phyloP scores from a whole-genome alignment of 2,113 vertebrate genomes.

The Pteruthius melanotis region DNA sequence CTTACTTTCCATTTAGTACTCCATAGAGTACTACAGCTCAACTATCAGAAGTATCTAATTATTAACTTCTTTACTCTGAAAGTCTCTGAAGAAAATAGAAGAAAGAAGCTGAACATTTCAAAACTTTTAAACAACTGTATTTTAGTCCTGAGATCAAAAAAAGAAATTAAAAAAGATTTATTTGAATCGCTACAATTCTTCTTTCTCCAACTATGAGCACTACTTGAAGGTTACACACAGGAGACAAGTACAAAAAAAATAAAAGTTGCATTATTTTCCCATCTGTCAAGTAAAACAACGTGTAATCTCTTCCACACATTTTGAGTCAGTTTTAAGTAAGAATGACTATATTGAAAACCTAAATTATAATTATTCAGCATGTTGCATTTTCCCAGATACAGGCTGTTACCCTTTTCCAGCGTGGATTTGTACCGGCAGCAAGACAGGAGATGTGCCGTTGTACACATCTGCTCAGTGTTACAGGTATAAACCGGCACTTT shows the following conservation, averaged over 20 bases:
- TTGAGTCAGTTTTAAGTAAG: background rate
- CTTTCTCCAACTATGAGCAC: background rate
- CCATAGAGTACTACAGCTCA: conserved; percentile 38
- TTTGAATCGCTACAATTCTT: background rate
- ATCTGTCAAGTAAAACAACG: background rate
- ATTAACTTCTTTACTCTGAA: conserved; percentile 55
- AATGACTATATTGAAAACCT: background rate
- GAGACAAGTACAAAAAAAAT: background rate
- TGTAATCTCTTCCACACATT: background rate
- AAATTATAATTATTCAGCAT: background rate
- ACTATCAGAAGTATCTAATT: conserved; percentile 16
- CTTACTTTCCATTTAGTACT: conserved; percentile 33
- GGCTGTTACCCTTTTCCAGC: background rate
- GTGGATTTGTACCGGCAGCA: background rate
- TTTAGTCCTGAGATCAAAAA: background rate
- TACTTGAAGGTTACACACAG: background rate
- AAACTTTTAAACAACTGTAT: conserved; percentile 56
- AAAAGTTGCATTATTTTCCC: background rate
- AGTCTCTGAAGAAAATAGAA: conserved; percentile 61
- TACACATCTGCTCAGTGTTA: background rate
- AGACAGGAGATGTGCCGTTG: background rate
- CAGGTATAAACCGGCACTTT: background rate
- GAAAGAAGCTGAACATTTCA: conserved; percentile 34
- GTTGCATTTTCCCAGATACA: background rate
- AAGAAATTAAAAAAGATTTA: background rate